Evolutionary conservation across 2,113 vertebrate species (phyloP).

Genomic region (Hemibagrus wyckioides): DNA sequence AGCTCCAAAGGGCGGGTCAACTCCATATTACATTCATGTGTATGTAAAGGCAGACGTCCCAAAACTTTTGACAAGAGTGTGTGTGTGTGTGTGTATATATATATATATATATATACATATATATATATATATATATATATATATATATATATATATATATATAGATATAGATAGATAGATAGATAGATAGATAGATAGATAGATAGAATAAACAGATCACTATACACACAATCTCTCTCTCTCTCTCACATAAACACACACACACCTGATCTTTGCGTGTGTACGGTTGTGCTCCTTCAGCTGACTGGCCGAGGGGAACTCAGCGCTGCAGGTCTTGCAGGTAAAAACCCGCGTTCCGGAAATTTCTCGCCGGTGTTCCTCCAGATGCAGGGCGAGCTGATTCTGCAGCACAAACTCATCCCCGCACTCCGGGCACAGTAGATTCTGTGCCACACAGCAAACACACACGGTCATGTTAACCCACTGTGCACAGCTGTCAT

Average conservation of each 20-base stretch:
- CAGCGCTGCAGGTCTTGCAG: constrained; percentile 88
- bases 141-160: not conserved
- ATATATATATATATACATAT: no score
- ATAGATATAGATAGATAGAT: not conserved
- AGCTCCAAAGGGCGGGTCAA: no score
- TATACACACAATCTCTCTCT: no score
- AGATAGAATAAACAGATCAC: not conserved
- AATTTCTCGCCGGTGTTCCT: constrained; percentile 92
- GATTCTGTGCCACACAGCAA: constrained; percentile 76
- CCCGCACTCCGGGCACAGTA: constrained; percentile 95
- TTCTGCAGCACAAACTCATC: constrained; percentile 97
- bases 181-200: not conserved
- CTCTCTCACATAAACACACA: not conserved
- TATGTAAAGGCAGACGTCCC: no score
- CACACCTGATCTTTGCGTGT: constrained; percentile 89
- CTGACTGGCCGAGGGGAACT: constrained; percentile 81
- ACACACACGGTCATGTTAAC: not conserved
- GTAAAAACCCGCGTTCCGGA: constrained; percentile 77
- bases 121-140: no score
- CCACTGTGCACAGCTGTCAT: not conserved
- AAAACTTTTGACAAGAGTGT: no score
- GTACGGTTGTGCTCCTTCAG: constrained; percentile 92
- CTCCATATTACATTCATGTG: no score
- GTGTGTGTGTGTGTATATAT: no score
- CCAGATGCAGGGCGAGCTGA: constrained; percentile 90